Conservation (phyloP, 2,888 invertebrate genomes). For the Drosophila affinis region DNA sequence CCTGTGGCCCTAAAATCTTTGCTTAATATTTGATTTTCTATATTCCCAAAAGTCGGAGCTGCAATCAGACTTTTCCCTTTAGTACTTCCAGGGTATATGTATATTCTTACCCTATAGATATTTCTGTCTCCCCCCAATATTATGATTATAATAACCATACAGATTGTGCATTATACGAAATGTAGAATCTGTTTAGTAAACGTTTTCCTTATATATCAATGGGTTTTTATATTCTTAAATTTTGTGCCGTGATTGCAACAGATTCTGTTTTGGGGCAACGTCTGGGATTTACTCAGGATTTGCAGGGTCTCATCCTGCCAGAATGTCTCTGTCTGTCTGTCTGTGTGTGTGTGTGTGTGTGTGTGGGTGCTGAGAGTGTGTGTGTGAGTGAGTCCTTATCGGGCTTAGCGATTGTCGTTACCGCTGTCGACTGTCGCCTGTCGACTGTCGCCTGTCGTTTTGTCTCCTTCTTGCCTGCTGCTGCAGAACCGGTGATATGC, state of each 20-base stretch:
- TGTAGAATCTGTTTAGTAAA: conserved; percentile 27
- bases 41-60: too few relatives aligned
- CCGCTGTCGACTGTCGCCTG: conserved; percentile 38
- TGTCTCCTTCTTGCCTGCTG: conserved; percentile 8
- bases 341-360: conserved; percentile 16
- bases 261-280: conserved; percentile 46
- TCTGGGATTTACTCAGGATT: conserved; percentile 43
- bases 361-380: conserved; percentile 2
- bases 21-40: too few relatives aligned
- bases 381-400: conserved; percentile 45
- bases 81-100: rapidly evolving
- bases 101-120: background rate
- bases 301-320: conserved; percentile 18
- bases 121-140: conserved; percentile 9
- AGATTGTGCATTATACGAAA: conserved; percentile 41
- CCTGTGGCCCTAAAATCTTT: too few relatives aligned
- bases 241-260: conserved; percentile 60
- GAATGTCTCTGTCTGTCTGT: background rate
- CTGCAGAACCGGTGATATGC: conserved; percentile 13
- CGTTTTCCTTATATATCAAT: conserved; percentile 5
- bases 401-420: conserved; percentile 25
- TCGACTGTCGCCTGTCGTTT: conserved; percentile 34
- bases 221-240: conserved; percentile 1
- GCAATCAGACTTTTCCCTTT: background rate
- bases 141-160: conserved; percentile 58